Base-by-base conservation (phyloP, 1,140 invertebrate genomes). In the Varroa destructor region DNA sequence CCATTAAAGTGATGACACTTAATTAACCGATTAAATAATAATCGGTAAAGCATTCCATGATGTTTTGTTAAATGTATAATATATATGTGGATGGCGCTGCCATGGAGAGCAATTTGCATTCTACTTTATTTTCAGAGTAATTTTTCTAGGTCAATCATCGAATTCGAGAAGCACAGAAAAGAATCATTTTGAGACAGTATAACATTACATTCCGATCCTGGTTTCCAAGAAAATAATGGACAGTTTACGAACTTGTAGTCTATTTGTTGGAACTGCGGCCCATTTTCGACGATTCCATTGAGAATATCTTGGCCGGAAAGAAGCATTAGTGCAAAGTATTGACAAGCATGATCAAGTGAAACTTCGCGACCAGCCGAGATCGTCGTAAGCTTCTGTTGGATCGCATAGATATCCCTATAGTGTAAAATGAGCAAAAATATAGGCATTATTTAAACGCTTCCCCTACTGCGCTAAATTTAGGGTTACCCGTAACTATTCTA, bases 261-360 rank as follows among this genome's bases (percentile, higher is more conserved):
- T 75, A 90, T 80, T 78, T 91, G 88, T 0, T 87, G 86, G 79
- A 90, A 92, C 77, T 87, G 84, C 0, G 88, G 85, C 37, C 89
- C 89, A 75, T 88, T 86, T 77, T 92, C 89, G 56, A 89, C 79
- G 4, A 92, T 85, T 37, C 82, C 82, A 75, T 86, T 86, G 54
- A 95, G 82, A 76, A 96, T 88, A 80, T 93, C 90, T 87, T 91
- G 79, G 4, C 89, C 88, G 55, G 86, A 85, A 74, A 88, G 84
- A 75, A 89, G 88, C 71, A 94, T 87, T 61, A 94, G 81, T 77
- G 93, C 89, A 78, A 90, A 90, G 81, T 92, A 94, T 75, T 88
- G 86, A 74, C 89, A 82, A 0, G 91, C 91, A 78, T 90, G 85
- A 81, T 91, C 89, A 37, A 92, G 79, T 46, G 89, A 88, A 36